These are phyloP conservation scores for Gambelia wislizenii DNA, from an alignment of 2,797 vertebrate genomes.

Conservation along the genomic window DNA sequence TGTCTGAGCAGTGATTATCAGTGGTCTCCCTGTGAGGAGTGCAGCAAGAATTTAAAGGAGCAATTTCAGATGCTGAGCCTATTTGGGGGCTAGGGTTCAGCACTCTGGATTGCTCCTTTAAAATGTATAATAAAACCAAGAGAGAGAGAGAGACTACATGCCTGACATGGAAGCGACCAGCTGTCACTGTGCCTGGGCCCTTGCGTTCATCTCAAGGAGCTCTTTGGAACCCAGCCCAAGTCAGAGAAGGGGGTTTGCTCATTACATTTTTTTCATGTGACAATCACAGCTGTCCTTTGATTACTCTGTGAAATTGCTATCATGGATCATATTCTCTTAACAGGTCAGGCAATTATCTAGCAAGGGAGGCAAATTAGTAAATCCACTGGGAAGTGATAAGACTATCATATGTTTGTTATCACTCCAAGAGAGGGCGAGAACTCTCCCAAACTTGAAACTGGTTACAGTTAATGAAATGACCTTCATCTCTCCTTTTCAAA, in stretches of 20 bases:
- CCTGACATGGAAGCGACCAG: neutral
- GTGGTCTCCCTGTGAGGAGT: neutral
- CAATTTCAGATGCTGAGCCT: too few relatives aligned
- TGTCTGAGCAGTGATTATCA: too few relatives aligned
- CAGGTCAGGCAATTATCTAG: conserved; percentile 15
- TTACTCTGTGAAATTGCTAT: neutral
- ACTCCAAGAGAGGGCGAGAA: neutral
- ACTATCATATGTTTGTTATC: conserved; percentile 19
- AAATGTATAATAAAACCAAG: too few relatives aligned
- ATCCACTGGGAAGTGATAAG: conserved; percentile 15
- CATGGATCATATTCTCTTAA: neutral
- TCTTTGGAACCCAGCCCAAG: neutral
- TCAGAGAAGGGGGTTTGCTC: neutral
- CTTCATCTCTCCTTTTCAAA: conserved; percentile 18
- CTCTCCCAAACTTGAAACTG: conserved; percentile 8
- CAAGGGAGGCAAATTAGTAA: conserved; percentile 8
- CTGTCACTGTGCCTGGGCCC: neutral
- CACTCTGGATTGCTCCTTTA: too few relatives aligned
- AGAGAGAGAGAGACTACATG: neutral
- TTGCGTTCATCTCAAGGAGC: neutral
- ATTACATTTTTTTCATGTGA: neutral
- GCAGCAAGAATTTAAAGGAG: too few relatives aligned
- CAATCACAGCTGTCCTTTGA: conserved; percentile 13
- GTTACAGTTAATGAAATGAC: conserved; percentile 28
- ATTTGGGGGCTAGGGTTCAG: too few relatives aligned